Conservation (phyloP, 2,888 invertebrate species). For the Automeris io region DNA sequence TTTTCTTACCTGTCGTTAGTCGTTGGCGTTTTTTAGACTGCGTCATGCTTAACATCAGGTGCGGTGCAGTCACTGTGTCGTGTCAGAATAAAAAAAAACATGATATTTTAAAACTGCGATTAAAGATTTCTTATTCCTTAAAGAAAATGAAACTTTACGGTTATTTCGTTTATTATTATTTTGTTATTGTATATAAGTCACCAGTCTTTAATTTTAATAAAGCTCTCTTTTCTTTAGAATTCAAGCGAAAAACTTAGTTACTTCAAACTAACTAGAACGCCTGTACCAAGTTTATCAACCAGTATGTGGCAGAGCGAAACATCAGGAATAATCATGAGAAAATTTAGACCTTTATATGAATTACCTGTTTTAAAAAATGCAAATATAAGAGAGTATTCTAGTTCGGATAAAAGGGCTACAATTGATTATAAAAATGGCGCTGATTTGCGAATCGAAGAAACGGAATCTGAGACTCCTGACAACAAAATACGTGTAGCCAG, state of each 20-base stretch:
- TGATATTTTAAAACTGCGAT: no score
- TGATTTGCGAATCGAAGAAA: background rate
- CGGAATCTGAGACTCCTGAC: background rate
- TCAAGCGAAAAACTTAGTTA: constrained; percentile 4
- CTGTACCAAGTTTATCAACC: constrained; percentile 26
- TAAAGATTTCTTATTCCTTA: no score
- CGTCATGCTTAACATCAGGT: no score
- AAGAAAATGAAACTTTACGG: no score
- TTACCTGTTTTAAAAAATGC: background rate
- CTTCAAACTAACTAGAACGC: constrained; percentile 15
- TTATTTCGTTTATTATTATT: no score
- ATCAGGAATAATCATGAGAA: constrained; percentile 40
- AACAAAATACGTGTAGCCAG: background rate
- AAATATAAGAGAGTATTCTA: background rate
- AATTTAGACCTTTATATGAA: constrained; percentile 22
- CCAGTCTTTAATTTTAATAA: background rate
- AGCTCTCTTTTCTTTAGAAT: background rate
- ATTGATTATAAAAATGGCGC: constrained; percentile 3
- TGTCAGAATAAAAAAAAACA: no score
- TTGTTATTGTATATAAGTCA: background rate
- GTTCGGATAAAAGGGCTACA: constrained; percentile 2
- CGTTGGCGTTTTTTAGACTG: no score
- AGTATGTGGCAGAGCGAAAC: constrained; percentile 24
- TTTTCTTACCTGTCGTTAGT: no score
- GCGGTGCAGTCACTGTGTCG: no score